These are phyloP conservation scores for Phania funesta DNA, from an alignment of 2,888 invertebrate species.

Conservation along the genomic window DNA sequence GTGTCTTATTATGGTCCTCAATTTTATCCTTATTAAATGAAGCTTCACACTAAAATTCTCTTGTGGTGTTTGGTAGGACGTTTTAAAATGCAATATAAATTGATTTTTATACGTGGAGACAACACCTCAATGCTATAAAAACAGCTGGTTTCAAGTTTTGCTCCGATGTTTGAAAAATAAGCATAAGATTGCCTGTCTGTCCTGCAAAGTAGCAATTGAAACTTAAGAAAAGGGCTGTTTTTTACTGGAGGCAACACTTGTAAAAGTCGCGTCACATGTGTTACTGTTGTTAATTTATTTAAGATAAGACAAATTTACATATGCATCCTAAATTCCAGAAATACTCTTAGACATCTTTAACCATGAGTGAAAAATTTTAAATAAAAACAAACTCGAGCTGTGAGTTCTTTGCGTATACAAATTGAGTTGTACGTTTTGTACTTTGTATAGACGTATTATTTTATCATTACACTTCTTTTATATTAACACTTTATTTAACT, in stretches of 20 bases:
- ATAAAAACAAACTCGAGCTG: slow-evolving; percentile 68
- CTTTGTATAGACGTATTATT: no score
- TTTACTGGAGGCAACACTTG: slow-evolving; percentile 26
- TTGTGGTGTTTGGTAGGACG: slow-evolving; percentile 45
- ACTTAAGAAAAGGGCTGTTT: slow-evolving; percentile 22
- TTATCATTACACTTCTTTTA: slow-evolving; percentile 29
- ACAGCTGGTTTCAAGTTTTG: neutral
- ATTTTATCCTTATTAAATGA: slow-evolving; percentile 44
- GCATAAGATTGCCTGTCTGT: slow-evolving; percentile 4
- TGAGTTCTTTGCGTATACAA: slow-evolving; percentile 70
- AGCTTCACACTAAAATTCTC: slow-evolving; percentile 27
- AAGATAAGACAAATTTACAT: slow-evolving; percentile 63
- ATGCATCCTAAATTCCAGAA: slow-evolving; percentile 18
- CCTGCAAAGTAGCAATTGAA: neutral
- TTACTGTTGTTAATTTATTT: slow-evolving; percentile 61
- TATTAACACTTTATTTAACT: slow-evolving; percentile 41
- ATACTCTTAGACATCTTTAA: slow-evolving; percentile 13
- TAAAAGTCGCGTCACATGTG: slow-evolving; percentile 53
- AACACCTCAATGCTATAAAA: slow-evolving; percentile 47
- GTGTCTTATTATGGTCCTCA: slow-evolving; percentile 40
- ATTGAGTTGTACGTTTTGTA: slow-evolving; percentile 72
- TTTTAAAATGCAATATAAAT: slow-evolving; percentile 44
- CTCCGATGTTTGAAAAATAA: slow-evolving; percentile 7
- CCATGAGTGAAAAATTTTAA: slow-evolving; percentile 56
- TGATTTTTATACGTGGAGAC: slow-evolving; percentile 56